phyloP scores from a whole-genome alignment of 1,140 invertebrate genomes.

The Amyelois transitella region DNA sequence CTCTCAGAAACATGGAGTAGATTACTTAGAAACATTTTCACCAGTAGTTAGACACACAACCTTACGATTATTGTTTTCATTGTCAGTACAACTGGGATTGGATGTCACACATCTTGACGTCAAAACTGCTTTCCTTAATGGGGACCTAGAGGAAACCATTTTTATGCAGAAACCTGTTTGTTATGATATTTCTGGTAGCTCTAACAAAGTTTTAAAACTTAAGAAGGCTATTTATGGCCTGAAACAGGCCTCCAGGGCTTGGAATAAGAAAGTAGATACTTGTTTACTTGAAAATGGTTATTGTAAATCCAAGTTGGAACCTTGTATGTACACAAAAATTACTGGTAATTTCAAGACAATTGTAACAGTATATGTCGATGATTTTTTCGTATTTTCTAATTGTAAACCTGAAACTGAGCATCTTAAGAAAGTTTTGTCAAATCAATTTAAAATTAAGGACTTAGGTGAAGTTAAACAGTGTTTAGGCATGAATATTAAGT shows the following conservation, averaged over 20 bases:
- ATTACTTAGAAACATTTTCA: slow-evolving; percentile 24
- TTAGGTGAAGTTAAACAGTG: slow-evolving; percentile 18
- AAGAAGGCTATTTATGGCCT: background rate
- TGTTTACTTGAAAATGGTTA: background rate
- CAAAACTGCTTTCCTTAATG: slow-evolving; percentile 22
- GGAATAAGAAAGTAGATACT: background rate
- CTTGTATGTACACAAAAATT: background rate
- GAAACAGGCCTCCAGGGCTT: background rate
- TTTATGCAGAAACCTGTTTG: too few species aligned
- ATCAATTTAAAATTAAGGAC: slow-evolving; percentile 18
- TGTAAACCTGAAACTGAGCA: slow-evolving; percentile 13
- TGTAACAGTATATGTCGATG: too few species aligned
- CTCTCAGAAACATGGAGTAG: slow-evolving; percentile 22
- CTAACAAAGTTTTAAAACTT: background rate
- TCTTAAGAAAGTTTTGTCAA: too few species aligned
- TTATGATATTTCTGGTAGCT: too few species aligned
- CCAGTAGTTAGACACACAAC: slow-evolving; percentile 17
- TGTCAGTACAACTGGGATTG: slow-evolving; percentile 21
- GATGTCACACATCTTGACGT: slow-evolving; percentile 26
- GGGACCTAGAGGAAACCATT: too few species aligned
- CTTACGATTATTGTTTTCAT: slow-evolving; percentile 19
- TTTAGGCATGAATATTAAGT: slow-evolving; percentile 20
- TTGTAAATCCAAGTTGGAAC: background rate
- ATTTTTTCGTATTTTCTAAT: background rate
- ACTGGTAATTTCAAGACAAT: too few species aligned